Evolutionary conservation across 2,888 invertebrate species (phyloP).

Genomic region (Ectobius pallidus): DNA sequence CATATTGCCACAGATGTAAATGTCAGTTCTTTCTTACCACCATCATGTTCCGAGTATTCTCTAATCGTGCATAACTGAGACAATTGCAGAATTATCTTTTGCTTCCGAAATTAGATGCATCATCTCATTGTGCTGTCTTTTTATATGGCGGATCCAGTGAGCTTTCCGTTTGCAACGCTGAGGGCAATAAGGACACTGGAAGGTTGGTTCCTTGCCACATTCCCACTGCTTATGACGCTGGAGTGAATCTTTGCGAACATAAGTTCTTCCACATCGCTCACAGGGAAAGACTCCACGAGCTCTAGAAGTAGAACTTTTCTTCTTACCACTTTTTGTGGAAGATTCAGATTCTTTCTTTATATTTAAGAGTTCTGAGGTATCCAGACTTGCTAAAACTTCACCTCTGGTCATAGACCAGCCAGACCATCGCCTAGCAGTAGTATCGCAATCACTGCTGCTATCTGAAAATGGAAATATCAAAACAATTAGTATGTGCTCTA

Average conservation of each 20-base stretch:
- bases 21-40: no score
- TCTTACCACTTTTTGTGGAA: background rate
- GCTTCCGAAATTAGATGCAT: constrained; percentile 55
- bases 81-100: background rate
- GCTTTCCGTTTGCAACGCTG: constrained; percentile 55
- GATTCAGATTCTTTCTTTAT: background rate
- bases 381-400: constrained; percentile 28
- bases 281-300: constrained; percentile 45
- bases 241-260: constrained; percentile 49
- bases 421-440: constrained; percentile 42
- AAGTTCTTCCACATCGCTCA: constrained; percentile 47
- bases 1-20: no score
- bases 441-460: constrained; percentile 9
- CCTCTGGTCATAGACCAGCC: constrained; percentile 43
- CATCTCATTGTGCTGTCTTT: constrained; percentile 60
- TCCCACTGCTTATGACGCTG: constrained; percentile 54
- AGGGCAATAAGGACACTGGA: constrained; percentile 57
- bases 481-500: background rate
- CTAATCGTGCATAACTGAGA: constrained; percentile 47
- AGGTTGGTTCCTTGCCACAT: constrained; percentile 59
- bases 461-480: background rate
- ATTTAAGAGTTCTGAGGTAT: background rate
- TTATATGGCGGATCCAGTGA: constrained; percentile 61
- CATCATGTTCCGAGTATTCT: no score
- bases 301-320: background rate